phyloP scores from a whole-genome alignment of 2,113 vertebrate genomes.

The Ramphastos sulfuratus region DNA sequence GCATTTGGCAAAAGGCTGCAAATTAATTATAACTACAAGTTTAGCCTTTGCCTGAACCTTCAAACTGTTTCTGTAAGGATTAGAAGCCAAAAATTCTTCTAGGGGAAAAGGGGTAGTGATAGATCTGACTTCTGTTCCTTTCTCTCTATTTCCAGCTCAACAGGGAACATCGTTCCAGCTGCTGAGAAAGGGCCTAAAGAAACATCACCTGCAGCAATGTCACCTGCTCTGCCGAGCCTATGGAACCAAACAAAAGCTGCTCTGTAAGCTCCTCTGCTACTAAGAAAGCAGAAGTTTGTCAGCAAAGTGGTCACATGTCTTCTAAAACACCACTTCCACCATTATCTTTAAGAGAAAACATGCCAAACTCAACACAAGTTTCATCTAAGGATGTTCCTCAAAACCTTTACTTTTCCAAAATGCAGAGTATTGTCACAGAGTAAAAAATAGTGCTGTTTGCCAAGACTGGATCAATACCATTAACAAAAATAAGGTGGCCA shows the following conservation, averaged over 20 bases:
- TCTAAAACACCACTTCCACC: not conserved
- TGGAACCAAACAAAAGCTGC: not conserved
- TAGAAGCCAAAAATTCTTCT: not conserved
- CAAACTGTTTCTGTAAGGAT: not conserved
- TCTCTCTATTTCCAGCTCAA: not conserved
- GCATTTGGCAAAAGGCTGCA: not conserved
- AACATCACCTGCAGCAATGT: not conserved
- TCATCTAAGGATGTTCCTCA: not conserved
- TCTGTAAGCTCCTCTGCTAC: not conserved
- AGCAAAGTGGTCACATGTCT: not conserved
- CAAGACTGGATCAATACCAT: not conserved
- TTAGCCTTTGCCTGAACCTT: not conserved
- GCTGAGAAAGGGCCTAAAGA: not conserved
- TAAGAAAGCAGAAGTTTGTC: not conserved
- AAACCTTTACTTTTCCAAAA: not conserved
- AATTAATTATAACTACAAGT: not conserved
- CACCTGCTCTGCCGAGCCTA: not conserved
- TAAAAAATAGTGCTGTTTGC: not conserved
- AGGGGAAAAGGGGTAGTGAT: not conserved
- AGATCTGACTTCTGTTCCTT: not conserved
- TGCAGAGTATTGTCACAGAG: not conserved
- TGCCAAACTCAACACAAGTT: not conserved
- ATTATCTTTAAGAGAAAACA: not conserved
- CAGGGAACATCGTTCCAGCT: not conserved
- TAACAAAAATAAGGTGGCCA: not conserved